These are phyloP conservation scores for Papilio dardanus DNA, from an alignment of 1,140 invertebrate species.

Conservation along the genomic window DNA sequence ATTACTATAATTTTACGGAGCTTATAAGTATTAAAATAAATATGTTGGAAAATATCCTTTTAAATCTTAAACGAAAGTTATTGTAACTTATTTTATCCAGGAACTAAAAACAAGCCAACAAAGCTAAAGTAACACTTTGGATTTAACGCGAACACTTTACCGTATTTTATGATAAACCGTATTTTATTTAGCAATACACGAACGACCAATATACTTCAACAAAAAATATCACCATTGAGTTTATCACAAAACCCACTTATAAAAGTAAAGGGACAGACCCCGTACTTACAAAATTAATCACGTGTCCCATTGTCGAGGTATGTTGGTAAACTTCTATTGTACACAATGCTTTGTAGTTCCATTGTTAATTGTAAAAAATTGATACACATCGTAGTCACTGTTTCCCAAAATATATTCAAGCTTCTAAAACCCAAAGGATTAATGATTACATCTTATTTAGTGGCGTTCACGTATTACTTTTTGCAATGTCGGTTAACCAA, in stretches of 20 bases:
- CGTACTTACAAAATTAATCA: conserved; percentile 67
- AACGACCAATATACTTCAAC: conserved; percentile 17
- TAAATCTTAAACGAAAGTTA: no score
- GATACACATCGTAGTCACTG: conserved; percentile 41
- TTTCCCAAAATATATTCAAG: conserved; percentile 55
- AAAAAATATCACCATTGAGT: conserved; percentile 34
- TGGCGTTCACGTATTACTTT: conserved; percentile 9
- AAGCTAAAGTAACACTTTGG: conserved; percentile 1
- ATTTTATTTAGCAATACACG: conserved; percentile 22
- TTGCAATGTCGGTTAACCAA: conserved; percentile 25
- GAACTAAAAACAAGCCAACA: background rate
- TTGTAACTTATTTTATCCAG: no score
- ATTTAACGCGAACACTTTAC: conserved; percentile 24
- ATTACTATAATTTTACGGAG: background rate
- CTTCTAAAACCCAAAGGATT: conserved; percentile 43
- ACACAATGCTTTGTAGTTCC: conserved; percentile 56
- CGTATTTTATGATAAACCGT: conserved; percentile 25
- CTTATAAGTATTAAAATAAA: background rate
- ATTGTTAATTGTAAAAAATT: conserved; percentile 55
- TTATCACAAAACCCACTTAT: conserved; percentile 43
- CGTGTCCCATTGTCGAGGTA: conserved; percentile 53
- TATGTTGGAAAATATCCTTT: no score
- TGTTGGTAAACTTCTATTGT: conserved; percentile 67
- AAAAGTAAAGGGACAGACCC: conserved; percentile 51
- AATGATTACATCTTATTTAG: conserved; percentile 48